These are phyloP conservation scores for Clinocottus analis DNA, from an alignment of 2,113 vertebrate genomes.

Conservation along the genomic window DNA sequence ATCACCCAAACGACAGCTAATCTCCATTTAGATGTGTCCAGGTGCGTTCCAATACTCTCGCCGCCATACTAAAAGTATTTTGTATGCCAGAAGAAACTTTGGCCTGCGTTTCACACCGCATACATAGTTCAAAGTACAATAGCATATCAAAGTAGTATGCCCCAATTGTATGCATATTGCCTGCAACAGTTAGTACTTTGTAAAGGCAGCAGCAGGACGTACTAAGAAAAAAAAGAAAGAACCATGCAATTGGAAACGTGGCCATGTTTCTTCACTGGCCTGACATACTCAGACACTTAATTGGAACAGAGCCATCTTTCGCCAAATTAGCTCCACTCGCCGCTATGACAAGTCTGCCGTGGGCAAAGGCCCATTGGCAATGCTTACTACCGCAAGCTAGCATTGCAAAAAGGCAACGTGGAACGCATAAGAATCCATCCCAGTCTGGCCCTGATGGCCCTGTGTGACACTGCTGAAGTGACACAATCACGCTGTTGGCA, in stretches of 20 bases:
- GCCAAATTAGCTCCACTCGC: constrained; percentile 1
- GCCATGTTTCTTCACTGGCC: background rate
- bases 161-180: background rate
- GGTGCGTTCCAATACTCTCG: background rate
- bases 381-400: background rate
- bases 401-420: background rate
- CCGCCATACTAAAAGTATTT: background rate
- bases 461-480: constrained; percentile 1
- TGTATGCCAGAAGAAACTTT: background rate
- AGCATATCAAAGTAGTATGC: background rate
- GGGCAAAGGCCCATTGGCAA: background rate
- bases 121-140: background rate
- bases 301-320: background rate
- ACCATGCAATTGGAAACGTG: background rate
- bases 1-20: background rate
- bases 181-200: background rate
- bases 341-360: background rate
- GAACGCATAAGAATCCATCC: background rate
- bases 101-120: background rate
- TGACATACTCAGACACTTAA: background rate
- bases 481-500: background rate
- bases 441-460: background rate
- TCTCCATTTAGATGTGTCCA: background rate
- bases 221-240: background rate
- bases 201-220: background rate